Conservation (phyloP, 2,888 invertebrate species). For the Tipula vernalis region DNA sequence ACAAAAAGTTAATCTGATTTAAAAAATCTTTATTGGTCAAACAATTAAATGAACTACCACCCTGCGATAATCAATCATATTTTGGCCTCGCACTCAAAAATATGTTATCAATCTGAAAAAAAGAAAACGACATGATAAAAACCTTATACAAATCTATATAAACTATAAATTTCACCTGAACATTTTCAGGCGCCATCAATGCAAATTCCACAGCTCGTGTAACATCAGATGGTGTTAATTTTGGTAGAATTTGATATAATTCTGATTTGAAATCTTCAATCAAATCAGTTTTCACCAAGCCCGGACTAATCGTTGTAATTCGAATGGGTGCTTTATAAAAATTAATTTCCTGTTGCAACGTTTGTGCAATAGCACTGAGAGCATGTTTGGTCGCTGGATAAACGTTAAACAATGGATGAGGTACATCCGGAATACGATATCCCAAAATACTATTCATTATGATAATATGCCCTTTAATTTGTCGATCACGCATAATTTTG, state of each 20-base stretch:
- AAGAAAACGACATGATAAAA: not conserved
- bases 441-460: conserved; percentile 39
- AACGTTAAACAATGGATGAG: conserved; percentile 38
- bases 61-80: conserved; percentile 12
- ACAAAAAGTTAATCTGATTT: not conserved
- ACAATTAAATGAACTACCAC: not conserved
- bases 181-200: conserved; percentile 46
- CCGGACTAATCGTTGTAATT: conserved; percentile 45
- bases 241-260: conserved; percentile 31
- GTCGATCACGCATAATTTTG: conserved; percentile 39
- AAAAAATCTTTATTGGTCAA: not conserved
- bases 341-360: conserved; percentile 42
- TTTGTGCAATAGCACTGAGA: conserved; percentile 43
- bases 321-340: conserved; percentile 36
- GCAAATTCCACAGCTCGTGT: conserved; percentile 48
- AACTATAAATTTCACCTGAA: conserved; percentile 34
- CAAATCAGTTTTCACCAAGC: conserved; percentile 44
- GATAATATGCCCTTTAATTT: conserved; percentile 44
- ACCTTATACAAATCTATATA: not conserved
- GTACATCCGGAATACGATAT: conserved; percentile 38
- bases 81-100: conserved; percentile 29
- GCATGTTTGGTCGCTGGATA: conserved; percentile 47
- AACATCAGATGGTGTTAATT: conserved; percentile 44
- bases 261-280: conserved; percentile 31
- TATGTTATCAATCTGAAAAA: conserved; percentile 28